Evolutionary conservation across 2,888 invertebrate species (phyloP).

Genomic region (Odiellus spinosus): DNA sequence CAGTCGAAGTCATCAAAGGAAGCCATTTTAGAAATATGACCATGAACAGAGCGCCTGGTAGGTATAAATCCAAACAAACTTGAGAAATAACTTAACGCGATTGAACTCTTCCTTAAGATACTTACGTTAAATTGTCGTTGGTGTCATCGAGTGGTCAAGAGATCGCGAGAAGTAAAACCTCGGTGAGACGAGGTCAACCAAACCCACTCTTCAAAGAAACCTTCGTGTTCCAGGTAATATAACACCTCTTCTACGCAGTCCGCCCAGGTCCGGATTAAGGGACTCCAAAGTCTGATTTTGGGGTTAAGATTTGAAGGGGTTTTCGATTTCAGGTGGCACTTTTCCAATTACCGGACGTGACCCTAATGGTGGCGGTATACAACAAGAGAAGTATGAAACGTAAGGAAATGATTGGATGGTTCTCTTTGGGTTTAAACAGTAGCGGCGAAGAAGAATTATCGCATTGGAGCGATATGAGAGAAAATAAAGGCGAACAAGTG

Average conservation of each 20-base stretch:
- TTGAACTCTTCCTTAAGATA: constrained; percentile 39
- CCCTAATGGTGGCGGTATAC: constrained; percentile 84
- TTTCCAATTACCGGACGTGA: constrained; percentile 86
- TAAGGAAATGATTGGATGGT: constrained; percentile 95
- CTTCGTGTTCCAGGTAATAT: constrained; percentile 74
- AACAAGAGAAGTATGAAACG: constrained; percentile 79
- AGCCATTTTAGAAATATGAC: constrained; percentile 45
- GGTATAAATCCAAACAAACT: not conserved
- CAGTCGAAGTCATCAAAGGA: constrained; percentile 71
- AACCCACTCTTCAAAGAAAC: constrained; percentile 92
- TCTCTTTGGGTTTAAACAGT: constrained; percentile 76
- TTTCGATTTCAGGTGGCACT: constrained; percentile 64
- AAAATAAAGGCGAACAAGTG: constrained; percentile 66
- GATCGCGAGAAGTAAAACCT: constrained; percentile 81
- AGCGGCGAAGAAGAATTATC: constrained; percentile 79
- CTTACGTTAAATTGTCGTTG: constrained; percentile 79
- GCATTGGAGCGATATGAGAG: constrained; percentile 87
- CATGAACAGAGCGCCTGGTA: constrained; percentile 33
- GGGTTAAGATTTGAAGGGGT: too few species aligned
- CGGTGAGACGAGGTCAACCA: constrained; percentile 76
- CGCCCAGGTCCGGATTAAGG: too few species aligned
- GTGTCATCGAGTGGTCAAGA: constrained; percentile 86
- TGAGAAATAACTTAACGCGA: not conserved
- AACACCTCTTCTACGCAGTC: not conserved
- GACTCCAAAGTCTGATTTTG: too few species aligned